Evolutionary conservation across 2,797 vertebrate species (phyloP), one percentile per base, ranked within the genome.

Genomic region (Danio jaintianensis): DNA sequence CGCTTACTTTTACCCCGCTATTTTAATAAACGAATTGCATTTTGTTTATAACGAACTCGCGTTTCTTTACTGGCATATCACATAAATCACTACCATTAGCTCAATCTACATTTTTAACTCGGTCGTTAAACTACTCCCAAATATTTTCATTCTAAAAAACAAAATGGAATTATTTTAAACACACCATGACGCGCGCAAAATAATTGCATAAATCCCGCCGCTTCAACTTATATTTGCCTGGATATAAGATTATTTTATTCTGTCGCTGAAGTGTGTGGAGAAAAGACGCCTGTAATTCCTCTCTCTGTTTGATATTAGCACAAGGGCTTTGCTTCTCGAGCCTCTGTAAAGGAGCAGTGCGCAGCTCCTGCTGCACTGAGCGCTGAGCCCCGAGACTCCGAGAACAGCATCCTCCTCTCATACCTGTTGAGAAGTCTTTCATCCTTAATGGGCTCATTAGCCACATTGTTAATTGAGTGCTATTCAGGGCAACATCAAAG

Each of bases 361-460:
- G 90, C 90, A 92, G 91, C 93, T 93, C 89, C 88, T 89, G 86
- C 87, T 88, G 90, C 90, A 92, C 92, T 91, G 89, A 90, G 76
- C 82, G 88, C 87, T 85, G 89, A 92, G 90, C 90, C 91, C 88
- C 85, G 86, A 91, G 90, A 89, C 89, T 90, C 89, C 86, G 59
- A 88, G 91, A 93, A 90, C 92, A 93, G 91, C 88, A 91, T 90
- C 88, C 90, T 92, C 88, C 90, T 90, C 91, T 93, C 92, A 87
- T 94, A 95, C 93, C 94, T 95, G 94, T 94, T 94, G 93, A 94
- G 93, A 93, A 94, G 90, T 89, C 91, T 93, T 94, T 94, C 91
- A 93, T 94, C 92, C 92, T 90, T 92, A 94, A 94, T 94, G 90
- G 93, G 89, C 93, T 94, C 91, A 93, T 95, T 94, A 94, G 92